A percentile compares a stretch with the other conserved stretches of the same genome.
Conservation (phyloP, 2,888 invertebrate species). For the Branchipolynoe longqiensis region DNA sequence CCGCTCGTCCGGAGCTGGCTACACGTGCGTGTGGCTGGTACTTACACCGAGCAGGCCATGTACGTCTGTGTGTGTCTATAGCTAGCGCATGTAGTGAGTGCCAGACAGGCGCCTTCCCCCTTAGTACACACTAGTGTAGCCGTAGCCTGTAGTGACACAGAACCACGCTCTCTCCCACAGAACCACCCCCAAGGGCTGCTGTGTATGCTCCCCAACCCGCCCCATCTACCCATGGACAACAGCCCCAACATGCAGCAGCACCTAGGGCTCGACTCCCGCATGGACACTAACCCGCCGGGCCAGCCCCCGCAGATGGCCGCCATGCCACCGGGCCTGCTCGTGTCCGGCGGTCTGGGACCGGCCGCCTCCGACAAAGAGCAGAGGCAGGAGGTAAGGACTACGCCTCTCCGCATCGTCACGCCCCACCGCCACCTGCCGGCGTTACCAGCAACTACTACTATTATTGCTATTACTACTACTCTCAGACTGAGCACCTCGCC, state of each 20-base stretch:
- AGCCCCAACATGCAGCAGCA: constrained; percentile 46
- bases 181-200: constrained; percentile 51
- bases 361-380: too few relatives aligned
- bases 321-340: background rate
- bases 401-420: background rate
- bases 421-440: background rate
- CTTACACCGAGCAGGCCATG: too few relatives aligned
- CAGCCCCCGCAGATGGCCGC: background rate
- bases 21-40: too few relatives aligned
- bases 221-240: constrained; percentile 49
- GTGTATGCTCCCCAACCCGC: constrained; percentile 34
- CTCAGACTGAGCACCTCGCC: background rate
- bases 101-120: background rate
- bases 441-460: background rate
- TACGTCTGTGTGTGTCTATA: too few relatives aligned
- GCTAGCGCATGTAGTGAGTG: background rate
- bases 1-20: too few relatives aligned
- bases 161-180: constrained; percentile 16
- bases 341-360: background rate
- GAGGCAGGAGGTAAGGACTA: constrained; percentile 21
- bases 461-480: background rate
- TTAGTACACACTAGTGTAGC: constrained; percentile 1
- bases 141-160: constrained; percentile 54
- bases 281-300: constrained; percentile 42
- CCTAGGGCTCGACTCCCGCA: constrained; percentile 21